Percentiles rank a stretch among this genome's conserved stretches.
Conservation (phyloP, 2,888 invertebrate species). For the Agrotis puta region DNA sequence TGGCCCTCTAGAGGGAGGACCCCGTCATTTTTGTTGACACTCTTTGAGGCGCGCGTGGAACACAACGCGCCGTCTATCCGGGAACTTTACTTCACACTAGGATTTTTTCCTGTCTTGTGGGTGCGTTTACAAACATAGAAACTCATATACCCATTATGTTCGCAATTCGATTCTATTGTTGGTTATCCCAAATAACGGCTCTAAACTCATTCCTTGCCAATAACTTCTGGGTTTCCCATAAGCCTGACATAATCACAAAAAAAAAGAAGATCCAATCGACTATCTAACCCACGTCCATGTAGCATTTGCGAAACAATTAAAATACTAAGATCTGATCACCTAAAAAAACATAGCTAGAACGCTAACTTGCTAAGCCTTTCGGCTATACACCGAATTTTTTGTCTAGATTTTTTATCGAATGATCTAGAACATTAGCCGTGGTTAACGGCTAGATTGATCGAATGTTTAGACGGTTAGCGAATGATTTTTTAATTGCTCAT, state of each 20-base stretch:
- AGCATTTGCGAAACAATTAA: slow-evolving; percentile 48
- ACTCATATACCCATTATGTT: neutral
- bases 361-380: slow-evolving; percentile 32
- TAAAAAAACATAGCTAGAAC: slow-evolving; percentile 36
- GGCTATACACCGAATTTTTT: slow-evolving; percentile 51
- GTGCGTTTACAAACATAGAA: too few species aligned
- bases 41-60: too few species aligned
- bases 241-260: neutral
- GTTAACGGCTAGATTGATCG: slow-evolving; percentile 46
- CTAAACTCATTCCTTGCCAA: neutral
- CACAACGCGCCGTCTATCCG: too few species aligned
- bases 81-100: too few species aligned
- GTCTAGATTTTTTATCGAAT: slow-evolving; percentile 45
- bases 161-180: neutral
- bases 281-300: slow-evolving; percentile 17
- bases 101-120: too few species aligned
- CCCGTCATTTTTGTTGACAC: too few species aligned
- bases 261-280: slow-evolving; percentile 10
- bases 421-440: slow-evolving; percentile 44
- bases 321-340: slow-evolving; percentile 44
- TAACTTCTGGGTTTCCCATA: neutral
- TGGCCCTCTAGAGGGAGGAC: too few species aligned
- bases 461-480: slow-evolving; percentile 58
- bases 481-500: slow-evolving; percentile 61
- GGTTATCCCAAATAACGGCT: neutral